These are phyloP conservation scores for Microctonus brassicae DNA, from an alignment of 2,888 invertebrate species.

Conservation along the genomic window DNA sequence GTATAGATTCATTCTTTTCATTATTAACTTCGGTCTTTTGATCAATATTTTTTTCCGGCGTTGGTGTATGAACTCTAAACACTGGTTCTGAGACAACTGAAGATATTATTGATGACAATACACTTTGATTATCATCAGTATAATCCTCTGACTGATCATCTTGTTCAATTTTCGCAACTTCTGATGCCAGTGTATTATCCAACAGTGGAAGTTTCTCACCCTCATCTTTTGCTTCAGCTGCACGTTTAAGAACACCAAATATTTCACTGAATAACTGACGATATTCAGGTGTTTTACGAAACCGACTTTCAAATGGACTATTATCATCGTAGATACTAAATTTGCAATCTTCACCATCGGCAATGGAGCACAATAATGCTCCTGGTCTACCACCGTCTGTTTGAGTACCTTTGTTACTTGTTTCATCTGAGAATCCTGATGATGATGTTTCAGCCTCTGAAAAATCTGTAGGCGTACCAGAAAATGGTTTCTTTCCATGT, in stretches of 20 bases:
- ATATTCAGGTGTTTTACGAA: slow-evolving; percentile 86
- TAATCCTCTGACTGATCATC: slow-evolving; percentile 74
- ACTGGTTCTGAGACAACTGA: slow-evolving; percentile 66
- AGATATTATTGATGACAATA: slow-evolving; percentile 82
- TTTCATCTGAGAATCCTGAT: slow-evolving; percentile 87
- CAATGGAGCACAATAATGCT: slow-evolving; percentile 87
- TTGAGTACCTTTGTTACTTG: slow-evolving; percentile 82
- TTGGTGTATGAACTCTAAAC: slow-evolving; percentile 54
- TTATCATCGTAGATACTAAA: slow-evolving; percentile 86
- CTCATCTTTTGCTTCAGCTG: slow-evolving; percentile 86
- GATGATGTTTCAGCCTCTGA: slow-evolving; percentile 89
- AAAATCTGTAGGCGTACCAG: slow-evolving; percentile 84
- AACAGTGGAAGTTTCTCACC: slow-evolving; percentile 81
- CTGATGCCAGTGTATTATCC: slow-evolving; percentile 73
- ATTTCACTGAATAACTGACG: slow-evolving; percentile 86
- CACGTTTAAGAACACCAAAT: slow-evolving; percentile 85
- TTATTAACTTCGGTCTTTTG: slow-evolving; percentile 41
- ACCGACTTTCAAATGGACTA: slow-evolving; percentile 84
- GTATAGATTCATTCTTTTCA: slow-evolving; percentile 41
- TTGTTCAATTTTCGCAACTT: slow-evolving; percentile 69
- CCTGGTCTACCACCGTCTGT: slow-evolving; percentile 86
- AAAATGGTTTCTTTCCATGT: slow-evolving; percentile 64
- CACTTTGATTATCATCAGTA: slow-evolving; percentile 82
- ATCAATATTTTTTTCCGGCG: slow-evolving; percentile 74
- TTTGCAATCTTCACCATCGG: slow-evolving; percentile 87